Evolutionary conservation across 1,140 invertebrate genomes (phyloP).

Genomic region (Microvelia longipes): DNA sequence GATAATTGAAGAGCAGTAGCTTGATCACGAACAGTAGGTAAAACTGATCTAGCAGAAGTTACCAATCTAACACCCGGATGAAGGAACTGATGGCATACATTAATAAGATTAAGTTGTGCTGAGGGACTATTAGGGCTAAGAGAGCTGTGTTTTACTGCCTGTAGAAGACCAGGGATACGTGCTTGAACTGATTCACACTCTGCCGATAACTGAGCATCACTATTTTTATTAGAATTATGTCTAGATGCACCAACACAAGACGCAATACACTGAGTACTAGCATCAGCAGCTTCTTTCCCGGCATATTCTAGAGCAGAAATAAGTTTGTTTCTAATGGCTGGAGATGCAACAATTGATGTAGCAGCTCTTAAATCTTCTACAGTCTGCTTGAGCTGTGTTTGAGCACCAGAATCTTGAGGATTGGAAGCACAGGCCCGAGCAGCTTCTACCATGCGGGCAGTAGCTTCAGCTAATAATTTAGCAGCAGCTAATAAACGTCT

Average conservation of each 20-base stretch:
- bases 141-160: constrained; percentile 59
- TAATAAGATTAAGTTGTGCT: constrained; percentile 67
- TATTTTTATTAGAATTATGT: constrained; percentile 51
- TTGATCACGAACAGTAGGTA: constrained; percentile 74
- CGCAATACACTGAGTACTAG: constrained; percentile 79
- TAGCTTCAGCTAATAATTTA: constrained; percentile 87
- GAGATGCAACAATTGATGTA: constrained; percentile 66
- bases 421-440: constrained; percentile 77
- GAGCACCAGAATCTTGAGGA: constrained; percentile 67
- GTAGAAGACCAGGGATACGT: constrained; percentile 64
- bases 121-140: constrained; percentile 54
- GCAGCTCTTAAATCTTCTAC: constrained; percentile 83
- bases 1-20: constrained; percentile 53
- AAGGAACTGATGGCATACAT: constrained; percentile 71
- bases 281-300: constrained; percentile 72
- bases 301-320: constrained; percentile 48
- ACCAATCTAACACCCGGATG: constrained; percentile 52
- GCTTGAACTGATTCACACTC: constrained; percentile 63
- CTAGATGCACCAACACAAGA: constrained; percentile 59
- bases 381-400: constrained; percentile 66
- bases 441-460: constrained; percentile 88
- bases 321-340: constrained; percentile 59
- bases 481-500: constrained; percentile 77
- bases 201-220: constrained; percentile 54
- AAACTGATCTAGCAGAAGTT: constrained; percentile 57